Percentiles rank a stretch among this genome's conserved stretches.
These are phyloP conservation scores for Galleria mellonella DNA, from an alignment of 1,140 invertebrate genomes.

Conservation along the genomic window DNA sequence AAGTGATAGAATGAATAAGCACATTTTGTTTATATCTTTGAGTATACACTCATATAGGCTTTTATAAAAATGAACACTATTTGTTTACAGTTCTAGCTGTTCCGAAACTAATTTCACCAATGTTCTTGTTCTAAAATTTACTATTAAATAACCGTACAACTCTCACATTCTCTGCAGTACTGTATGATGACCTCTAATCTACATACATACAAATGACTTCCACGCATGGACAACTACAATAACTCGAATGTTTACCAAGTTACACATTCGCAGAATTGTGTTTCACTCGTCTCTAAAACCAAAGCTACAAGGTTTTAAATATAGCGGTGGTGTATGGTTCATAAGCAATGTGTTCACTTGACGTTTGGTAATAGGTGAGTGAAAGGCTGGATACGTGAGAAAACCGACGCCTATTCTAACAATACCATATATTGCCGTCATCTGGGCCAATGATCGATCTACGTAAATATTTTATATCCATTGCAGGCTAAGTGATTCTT, in stretches of 20 bases:
- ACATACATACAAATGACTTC: slow-evolving; percentile 68
- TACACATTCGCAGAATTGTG: neutral
- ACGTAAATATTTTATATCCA: slow-evolving; percentile 51
- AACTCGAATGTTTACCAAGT: slow-evolving; percentile 36
- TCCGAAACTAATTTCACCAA: slow-evolving; percentile 18
- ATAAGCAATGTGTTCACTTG: slow-evolving; percentile 19
- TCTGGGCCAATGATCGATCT: slow-evolving; percentile 63
- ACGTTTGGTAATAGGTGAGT: slow-evolving; percentile 63
- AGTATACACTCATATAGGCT: no score
- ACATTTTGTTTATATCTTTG: no score
- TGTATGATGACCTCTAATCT: slow-evolving; percentile 67
- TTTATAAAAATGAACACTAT: no score
- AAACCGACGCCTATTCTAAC: slow-evolving; percentile 61
- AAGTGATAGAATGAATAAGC: no score
- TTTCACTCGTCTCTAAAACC: neutral
- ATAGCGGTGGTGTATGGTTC: neutral
- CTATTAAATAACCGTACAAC: slow-evolving; percentile 22
- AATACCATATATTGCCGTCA: slow-evolving; percentile 66
- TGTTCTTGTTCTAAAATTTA: slow-evolving; percentile 24
- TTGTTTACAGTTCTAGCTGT: no score
- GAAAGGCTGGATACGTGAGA: slow-evolving; percentile 66
- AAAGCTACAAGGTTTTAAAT: slow-evolving; percentile 10
- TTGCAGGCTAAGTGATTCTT: no score
- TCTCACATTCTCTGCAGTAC: slow-evolving; percentile 40
- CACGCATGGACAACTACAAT: slow-evolving; percentile 65